Evolutionary conservation across 2,797 vertebrate genomes (phyloP).

Genomic region (Micropoecilia bifurca): DNA sequence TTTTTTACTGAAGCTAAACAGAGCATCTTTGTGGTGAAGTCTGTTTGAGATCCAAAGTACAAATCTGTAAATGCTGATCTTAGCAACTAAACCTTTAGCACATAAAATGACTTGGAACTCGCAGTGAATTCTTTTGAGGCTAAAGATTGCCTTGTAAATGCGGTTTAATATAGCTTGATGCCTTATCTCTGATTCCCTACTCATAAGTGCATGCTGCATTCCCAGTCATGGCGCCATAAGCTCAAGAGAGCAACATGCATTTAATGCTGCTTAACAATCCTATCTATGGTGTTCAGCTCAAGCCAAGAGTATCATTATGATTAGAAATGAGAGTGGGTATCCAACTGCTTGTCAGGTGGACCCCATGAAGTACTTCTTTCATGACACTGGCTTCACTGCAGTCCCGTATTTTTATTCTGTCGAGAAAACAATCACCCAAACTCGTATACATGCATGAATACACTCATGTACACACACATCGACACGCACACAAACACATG

Average conservation of each 20-base stretch:
- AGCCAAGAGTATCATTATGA: conserved; percentile 40
- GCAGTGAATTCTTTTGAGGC: neutral
- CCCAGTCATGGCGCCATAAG: conserved; percentile 55
- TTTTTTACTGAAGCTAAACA: neutral
- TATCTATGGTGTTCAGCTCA: conserved; percentile 40
- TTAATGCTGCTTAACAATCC: conserved; percentile 53
- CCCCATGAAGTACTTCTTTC: conserved; percentile 40
- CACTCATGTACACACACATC: conserved; percentile 3
- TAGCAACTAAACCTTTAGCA: neutral
- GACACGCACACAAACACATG: conserved; percentile 8
- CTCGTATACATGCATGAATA: conserved; percentile 3
- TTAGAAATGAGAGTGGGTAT: conserved; percentile 17
- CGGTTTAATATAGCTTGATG: conserved; percentile 35
- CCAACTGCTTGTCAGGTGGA: conserved; percentile 19
- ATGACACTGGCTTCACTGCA: conserved; percentile 39
- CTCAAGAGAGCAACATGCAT: conserved; percentile 55
- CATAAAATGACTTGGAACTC: neutral
- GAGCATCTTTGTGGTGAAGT: neutral
- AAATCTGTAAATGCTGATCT: neutral
- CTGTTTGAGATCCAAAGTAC: neutral
- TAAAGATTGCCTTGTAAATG: conserved; percentile 38
- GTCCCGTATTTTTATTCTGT: conserved; percentile 61
- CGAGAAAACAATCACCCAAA: conserved; percentile 37
- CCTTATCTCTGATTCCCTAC: conserved; percentile 42
- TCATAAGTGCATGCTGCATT: conserved; percentile 56